These are phyloP conservation scores for Chaetoderma sp. DNA, from an alignment of 2,888 invertebrate genomes.

Conservation along the genomic window DNA sequence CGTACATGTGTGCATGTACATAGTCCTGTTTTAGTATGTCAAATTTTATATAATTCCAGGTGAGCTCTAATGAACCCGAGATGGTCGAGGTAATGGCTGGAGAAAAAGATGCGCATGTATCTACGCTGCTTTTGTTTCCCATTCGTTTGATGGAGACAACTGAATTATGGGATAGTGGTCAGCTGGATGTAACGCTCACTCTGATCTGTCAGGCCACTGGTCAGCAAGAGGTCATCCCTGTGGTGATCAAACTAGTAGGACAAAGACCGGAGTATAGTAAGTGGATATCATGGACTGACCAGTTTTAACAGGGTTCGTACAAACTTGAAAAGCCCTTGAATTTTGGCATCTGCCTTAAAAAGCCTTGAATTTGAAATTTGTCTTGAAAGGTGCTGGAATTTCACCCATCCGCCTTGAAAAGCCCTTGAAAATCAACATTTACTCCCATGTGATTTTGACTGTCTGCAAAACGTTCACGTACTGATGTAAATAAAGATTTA, in stretches of 20 bases:
- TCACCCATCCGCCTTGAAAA: no score
- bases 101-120: slow-evolving; percentile 50
- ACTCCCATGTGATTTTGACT: no score
- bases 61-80: slow-evolving; percentile 52
- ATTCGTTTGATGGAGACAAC: slow-evolving; percentile 54
- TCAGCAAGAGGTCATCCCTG: slow-evolving; percentile 55
- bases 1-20: no score
- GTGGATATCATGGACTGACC: no score
- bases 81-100: slow-evolving; percentile 50
- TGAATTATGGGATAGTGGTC: slow-evolving; percentile 54
- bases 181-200: slow-evolving; percentile 53
- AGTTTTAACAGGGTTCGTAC: no score
- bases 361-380: no score
- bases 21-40: not conserved
- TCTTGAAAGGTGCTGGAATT: no score
- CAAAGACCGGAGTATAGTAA: slow-evolving; percentile 52
- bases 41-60: slow-evolving; percentile 39
- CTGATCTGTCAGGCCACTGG: slow-evolving; percentile 53
- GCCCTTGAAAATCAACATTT: no score
- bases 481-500: no score
- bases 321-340: no score
- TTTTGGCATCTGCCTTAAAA: no score
- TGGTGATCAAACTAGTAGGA: slow-evolving; percentile 56
- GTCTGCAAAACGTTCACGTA: no score
- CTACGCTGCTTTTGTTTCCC: slow-evolving; percentile 50